A percentile compares a stretch with the other conserved stretches of the same genome.
Evolutionary conservation across 2,113 vertebrate genomes (phyloP).

Genomic region (Spea bombifrons): DNA sequence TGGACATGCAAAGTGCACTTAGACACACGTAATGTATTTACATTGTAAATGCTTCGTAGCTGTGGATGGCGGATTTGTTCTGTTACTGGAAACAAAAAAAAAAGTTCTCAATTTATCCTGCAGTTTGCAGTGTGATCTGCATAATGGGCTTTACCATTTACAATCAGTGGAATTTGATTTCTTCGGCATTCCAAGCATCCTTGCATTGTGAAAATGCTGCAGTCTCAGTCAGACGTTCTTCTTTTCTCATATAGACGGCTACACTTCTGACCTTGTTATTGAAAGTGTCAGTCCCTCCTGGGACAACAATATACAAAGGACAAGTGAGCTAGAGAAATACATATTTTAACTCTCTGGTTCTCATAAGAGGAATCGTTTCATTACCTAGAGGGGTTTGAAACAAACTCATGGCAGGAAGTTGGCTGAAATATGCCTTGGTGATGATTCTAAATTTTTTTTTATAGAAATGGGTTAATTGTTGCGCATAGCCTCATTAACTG

Average conservation of each 20-base stretch:
- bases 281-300: background rate
- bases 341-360: too few relatives aligned
- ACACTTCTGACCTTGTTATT: constrained; percentile 12
- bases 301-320: background rate
- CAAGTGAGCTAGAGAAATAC: background rate
- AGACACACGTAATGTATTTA: constrained; percentile 38
- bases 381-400: background rate
- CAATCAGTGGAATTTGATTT: constrained; percentile 40
- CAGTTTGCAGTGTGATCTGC: constrained; percentile 39
- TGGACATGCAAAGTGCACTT: background rate
- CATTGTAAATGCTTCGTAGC: constrained; percentile 1
- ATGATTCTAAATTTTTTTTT: too few relatives aligned
- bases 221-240: constrained; percentile 20
- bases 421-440: too few relatives aligned
- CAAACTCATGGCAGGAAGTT: too few relatives aligned
- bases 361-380: background rate
- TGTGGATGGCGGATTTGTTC: constrained; percentile 13
- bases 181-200: constrained; percentile 24
- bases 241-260: constrained; percentile 10
- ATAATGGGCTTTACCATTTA: constrained; percentile 39
- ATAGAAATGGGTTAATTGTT: too few relatives aligned
- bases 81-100: constrained; percentile 42
- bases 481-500: too few relatives aligned
- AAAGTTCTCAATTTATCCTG: constrained; percentile 36
- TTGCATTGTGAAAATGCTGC: constrained; percentile 37